These are phyloP conservation scores for Urosaurus nigricauda DNA, from an alignment of 2,797 vertebrate genomes.

Conservation along the genomic window DNA sequence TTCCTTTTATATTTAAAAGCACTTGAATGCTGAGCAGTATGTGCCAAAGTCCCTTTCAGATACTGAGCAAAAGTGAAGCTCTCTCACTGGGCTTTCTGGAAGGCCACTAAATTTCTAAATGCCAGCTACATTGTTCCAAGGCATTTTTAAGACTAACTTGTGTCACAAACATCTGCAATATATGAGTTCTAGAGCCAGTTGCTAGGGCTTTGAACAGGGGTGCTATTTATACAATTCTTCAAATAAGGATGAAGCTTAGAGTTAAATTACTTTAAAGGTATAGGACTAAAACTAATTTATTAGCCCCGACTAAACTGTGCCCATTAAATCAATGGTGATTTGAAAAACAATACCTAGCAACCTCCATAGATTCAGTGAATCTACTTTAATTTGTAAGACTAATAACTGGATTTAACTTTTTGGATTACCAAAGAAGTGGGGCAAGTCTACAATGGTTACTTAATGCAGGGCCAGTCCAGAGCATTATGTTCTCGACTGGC, in stretches of 20 bases:
- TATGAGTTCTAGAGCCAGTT: not conserved
- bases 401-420: not conserved
- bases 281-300: too few species aligned
- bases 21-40: not conserved
- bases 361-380: too few species aligned
- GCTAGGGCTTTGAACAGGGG: not conserved
- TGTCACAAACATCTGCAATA: not conserved
- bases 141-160: not conserved
- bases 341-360: too few species aligned
- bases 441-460: too few species aligned
- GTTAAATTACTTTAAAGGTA: not conserved
- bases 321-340: too few species aligned
- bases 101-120: conserved; percentile 2
- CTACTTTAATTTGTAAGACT: too few species aligned
- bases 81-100: not conserved
- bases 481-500: too few species aligned
- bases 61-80: conserved; percentile 16
- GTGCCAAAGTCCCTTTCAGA: not conserved
- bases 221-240: not conserved
- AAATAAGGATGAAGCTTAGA: not conserved
- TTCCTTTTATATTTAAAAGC: too few species aligned
- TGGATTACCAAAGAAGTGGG: not conserved
- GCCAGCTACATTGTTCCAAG: not conserved
- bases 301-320: too few species aligned
- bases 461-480: too few species aligned